Percentiles rank a stretch among this genome's conserved stretches.
phyloP scores from a whole-genome alignment of 2,888 invertebrate species.

The Tipula confusa region DNA sequence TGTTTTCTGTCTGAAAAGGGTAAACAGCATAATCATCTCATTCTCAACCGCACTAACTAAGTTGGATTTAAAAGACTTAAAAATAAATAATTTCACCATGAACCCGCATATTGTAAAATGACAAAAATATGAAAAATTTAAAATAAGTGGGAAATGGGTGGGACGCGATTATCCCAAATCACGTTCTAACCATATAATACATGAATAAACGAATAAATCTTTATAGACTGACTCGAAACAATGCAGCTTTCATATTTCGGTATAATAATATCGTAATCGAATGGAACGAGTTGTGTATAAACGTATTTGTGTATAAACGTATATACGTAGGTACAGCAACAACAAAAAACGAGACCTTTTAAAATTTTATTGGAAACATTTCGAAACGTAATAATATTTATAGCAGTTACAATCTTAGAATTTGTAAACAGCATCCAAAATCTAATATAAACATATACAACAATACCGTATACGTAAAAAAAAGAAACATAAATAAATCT shows the following conservation, averaged over 20 bases:
- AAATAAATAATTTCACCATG: not conserved
- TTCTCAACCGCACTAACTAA: too few relatives aligned
- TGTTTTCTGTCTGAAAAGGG: too few relatives aligned
- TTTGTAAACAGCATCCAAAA: conserved; percentile 30
- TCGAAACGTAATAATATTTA: conserved; percentile 27
- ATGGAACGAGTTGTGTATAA: not conserved
- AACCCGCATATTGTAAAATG: too few relatives aligned
- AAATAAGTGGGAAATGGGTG: too few relatives aligned
- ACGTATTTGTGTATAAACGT: too few relatives aligned
- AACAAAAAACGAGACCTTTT: not conserved
- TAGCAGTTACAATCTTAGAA: conserved; percentile 28
- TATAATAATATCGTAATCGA: not conserved
- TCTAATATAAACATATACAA: conserved; percentile 27
- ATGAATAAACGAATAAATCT: not conserved
- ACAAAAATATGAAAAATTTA: too few relatives aligned
- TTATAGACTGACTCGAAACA: not conserved
- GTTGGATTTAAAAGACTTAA: not conserved
- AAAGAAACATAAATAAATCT: conserved; percentile 26
- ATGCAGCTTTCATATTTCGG: conserved; percentile 12
- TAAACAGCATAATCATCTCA: too few relatives aligned
- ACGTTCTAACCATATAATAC: not conserved
- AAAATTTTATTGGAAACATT: conserved; percentile 8
- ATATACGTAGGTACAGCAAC: not conserved
- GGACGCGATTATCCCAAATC: not conserved
- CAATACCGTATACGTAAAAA: not conserved